Base-by-base conservation (phyloP, 2,113 vertebrate species). In the Trochalopteron elliotii region DNA sequence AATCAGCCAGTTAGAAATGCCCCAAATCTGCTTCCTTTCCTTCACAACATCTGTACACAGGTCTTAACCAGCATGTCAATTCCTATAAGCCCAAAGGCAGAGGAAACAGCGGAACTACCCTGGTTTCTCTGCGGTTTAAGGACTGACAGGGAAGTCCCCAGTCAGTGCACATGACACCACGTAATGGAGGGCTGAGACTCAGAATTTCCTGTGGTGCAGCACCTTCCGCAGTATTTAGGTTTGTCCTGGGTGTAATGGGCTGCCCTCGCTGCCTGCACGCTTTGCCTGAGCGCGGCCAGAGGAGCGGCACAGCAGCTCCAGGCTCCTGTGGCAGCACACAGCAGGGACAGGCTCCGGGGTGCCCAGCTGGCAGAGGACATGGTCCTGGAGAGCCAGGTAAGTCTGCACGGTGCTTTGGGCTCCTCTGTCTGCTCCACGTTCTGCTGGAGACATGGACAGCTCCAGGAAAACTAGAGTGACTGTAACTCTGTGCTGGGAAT, bases 311-410 rank as follows among this genome's bases (percentile, higher is more conserved):
- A 7, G 77, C 30, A 8, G 59, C 37, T 24, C 30, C 20, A 1
- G 28, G 52, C 55, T 82, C 35, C 47, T 0, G 1, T 0, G 20
- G 25, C 64, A 67, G 72, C 37, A 0, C 6, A n/a, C 47, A 12
- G 45, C 74, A 20, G 50, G 28, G 40, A 59, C 25, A 3, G 53
- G 50, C 28, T n/a, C 20, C 4, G 0, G 27, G 1, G 1, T 0
- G 63, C 16, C 33, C 52, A 5, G 70, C 77, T 14, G 30, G 1
- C 2, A 83, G 12, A 25, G 64, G 71, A 80, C 53, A 87, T 77
- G 94, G 35, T 95, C 35, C 91, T 95, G 13, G 9, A 96, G 75
- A 95, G 16, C 6, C 33, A 6, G 94, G 95, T 94, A 77, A 94
- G 96, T 69, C 15, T 15, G 33, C n/a, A 9, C n/a, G 1, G 15